phyloP scores from a whole-genome alignment of 2,797 vertebrate species.

The Poecilia wingei region DNA sequence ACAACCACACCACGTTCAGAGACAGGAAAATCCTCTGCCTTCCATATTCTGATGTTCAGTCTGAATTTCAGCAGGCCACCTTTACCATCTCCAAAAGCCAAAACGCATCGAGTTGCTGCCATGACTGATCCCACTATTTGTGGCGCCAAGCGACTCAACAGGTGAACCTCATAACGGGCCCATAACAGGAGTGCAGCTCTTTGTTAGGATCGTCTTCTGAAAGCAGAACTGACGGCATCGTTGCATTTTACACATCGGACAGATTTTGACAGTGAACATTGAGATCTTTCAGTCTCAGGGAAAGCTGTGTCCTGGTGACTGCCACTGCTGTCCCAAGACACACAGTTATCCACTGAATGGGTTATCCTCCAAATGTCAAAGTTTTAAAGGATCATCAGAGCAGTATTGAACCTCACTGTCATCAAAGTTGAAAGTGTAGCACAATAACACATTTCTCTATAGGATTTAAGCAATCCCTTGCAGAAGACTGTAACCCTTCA shows the following conservation, averaged over 20 bases:
- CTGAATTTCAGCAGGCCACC: not conserved
- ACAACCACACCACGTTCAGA: not conserved
- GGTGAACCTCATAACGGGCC: not conserved
- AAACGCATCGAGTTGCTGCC: not conserved
- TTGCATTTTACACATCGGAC: not conserved
- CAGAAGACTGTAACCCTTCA: constrained; percentile 21
- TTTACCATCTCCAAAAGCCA: not conserved
- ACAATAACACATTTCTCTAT: constrained; percentile 2
- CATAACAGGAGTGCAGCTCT: not conserved
- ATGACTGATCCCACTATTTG: not conserved
- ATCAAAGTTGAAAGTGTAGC: not conserved
- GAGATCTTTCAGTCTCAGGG: not conserved
- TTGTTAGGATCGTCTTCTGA: too few relatives aligned
- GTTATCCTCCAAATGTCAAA: constrained; percentile 7
- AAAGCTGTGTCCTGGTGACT: not conserved
- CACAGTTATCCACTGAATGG: constrained; percentile 9
- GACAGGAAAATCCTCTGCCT: not conserved
- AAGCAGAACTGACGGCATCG: not conserved
- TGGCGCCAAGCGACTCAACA: not conserved
- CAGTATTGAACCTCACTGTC: not conserved
- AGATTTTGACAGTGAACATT: not conserved
- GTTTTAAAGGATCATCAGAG: constrained; percentile 15
- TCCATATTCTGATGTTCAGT: not conserved
- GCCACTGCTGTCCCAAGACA: not conserved
- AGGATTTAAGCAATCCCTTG: constrained; percentile 14